Conservation (phyloP, 64 coral and sea anemone genomes). For the Montipora cactus region DNA sequence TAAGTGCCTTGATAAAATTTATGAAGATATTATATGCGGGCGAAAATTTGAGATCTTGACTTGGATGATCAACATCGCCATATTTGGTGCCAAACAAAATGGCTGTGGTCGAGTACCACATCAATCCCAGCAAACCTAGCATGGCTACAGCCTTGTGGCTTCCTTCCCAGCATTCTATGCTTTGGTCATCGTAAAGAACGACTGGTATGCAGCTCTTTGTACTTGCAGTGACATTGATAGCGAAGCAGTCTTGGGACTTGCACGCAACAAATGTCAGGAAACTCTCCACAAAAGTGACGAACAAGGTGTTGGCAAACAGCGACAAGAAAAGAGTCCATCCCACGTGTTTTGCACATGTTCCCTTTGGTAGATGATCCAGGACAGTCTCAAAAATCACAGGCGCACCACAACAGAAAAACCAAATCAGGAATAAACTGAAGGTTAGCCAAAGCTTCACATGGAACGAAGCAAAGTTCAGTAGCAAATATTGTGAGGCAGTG, state of each 20-base stretch:
- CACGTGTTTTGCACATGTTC: conserved; percentile 86
- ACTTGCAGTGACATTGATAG: background rate
- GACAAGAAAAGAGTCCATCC: conserved; percentile 91
- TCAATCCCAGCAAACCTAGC: conserved; percentile 87
- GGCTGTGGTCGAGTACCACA: conserved; percentile 94
- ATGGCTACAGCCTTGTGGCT: conserved; percentile 74
- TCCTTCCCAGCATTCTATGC: conserved; percentile 83
- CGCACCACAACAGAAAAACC: conserved; percentile 94
- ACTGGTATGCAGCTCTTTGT: conserved; percentile 24
- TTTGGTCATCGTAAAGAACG: conserved; percentile 72
- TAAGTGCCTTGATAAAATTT: conserved; percentile 85
- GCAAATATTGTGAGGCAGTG: conserved; percentile 77
- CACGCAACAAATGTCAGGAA: conserved; percentile 87
- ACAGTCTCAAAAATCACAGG: conserved; percentile 97
- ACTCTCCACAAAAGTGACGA: conserved; percentile 95
- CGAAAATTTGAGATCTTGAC: conserved; percentile 90
- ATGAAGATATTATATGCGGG: conserved; percentile 91
- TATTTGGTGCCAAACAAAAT: conserved; percentile 97
- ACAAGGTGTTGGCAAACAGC: conserved; percentile 92
- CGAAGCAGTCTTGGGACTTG: conserved; percentile 44
- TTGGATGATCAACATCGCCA: conserved; percentile 85
- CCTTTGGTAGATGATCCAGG: conserved; percentile 71
- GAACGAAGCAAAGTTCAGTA: conserved; percentile 92
- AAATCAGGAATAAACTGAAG: conserved; percentile 72
- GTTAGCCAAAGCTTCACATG: conserved; percentile 91